A percentile compares a stretch with the other conserved stretches of the same genome.
phyloP scores from a whole-genome alignment of 1,140 invertebrate species.

The Dinoponera quadriceps region DNA sequence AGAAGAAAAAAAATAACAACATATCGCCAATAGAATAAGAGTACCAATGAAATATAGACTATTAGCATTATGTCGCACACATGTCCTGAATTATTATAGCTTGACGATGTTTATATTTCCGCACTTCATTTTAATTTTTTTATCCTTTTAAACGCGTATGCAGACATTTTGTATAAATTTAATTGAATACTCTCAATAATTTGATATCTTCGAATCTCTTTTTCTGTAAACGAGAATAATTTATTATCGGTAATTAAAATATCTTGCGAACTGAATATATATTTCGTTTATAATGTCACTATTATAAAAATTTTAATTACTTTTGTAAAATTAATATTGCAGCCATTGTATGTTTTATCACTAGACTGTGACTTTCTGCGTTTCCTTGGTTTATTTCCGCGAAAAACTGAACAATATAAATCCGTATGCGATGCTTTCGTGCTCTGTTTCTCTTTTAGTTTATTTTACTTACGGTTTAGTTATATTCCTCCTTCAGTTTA shows the following conservation, averaged over 20 bases:
- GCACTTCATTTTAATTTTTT: neutral
- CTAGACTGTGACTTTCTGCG: neutral
- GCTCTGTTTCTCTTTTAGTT: slow-evolving; percentile 28
- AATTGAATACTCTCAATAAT: neutral
- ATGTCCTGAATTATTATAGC: neutral
- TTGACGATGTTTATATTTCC: neutral
- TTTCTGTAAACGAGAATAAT: neutral
- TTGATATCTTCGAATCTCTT: neutral
- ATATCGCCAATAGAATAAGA: slow-evolving; percentile 21
- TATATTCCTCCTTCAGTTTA: slow-evolving; percentile 11
- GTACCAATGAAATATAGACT: neutral
- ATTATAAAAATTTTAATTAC: neutral
- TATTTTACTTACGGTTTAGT: slow-evolving; percentile 20
- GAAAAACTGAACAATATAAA: slow-evolving; percentile 26
- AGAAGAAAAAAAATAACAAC: slow-evolving; percentile 3
- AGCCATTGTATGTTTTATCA: neutral
- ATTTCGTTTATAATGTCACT: no score
- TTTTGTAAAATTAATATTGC: neutral
- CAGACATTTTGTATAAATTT: neutral
- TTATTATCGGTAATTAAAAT: neutral
- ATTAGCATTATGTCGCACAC: neutral
- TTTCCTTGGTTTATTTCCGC: slow-evolving; percentile 25
- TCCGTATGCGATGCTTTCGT: slow-evolving; percentile 23
- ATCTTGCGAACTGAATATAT: neutral
- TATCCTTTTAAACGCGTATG: neutral